Percentiles rank a stretch among this genome's conserved stretches.
Conservation (phyloP, 2,797 vertebrate species). For the Chloroceryle amazona region DNA sequence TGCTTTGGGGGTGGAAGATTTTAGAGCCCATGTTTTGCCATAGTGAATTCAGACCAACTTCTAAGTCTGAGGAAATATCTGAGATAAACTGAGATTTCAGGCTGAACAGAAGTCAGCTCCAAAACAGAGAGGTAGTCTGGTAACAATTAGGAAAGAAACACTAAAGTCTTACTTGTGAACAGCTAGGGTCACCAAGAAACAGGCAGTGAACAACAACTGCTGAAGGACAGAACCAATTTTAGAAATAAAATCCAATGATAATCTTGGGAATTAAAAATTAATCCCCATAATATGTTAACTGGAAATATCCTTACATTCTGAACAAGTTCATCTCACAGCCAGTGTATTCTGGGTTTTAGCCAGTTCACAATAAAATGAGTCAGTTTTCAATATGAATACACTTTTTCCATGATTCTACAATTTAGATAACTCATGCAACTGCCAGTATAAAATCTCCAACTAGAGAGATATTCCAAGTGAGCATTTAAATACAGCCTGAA, state of each 20-base stretch:
- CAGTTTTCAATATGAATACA: not conserved
- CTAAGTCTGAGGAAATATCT: not conserved
- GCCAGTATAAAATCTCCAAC: conserved; percentile 7
- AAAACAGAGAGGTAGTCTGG: not conserved
- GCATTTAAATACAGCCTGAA: conserved; percentile 7
- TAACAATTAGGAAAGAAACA: not conserved
- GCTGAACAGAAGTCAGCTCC: not conserved
- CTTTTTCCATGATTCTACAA: conserved; percentile 3
- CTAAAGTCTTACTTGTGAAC: not conserved
- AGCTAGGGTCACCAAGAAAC: not conserved
- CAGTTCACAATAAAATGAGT: conserved; percentile 7
- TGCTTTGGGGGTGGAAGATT: not conserved
- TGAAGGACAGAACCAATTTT: not conserved
- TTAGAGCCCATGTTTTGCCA: not conserved
- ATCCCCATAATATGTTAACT: not conserved
- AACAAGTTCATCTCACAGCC: not conserved
- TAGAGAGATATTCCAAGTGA: not conserved
- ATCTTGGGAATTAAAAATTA: not conserved
- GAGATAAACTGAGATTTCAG: not conserved
- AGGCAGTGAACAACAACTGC: not conserved
- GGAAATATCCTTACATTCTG: conserved; percentile 19
- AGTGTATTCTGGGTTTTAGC: not conserved
- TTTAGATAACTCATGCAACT: not conserved
- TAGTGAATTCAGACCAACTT: not conserved
- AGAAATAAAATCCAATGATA: not conserved